Conservation (phyloP, 2,888 invertebrate species). For the Drosophila pegasa region DNA sequence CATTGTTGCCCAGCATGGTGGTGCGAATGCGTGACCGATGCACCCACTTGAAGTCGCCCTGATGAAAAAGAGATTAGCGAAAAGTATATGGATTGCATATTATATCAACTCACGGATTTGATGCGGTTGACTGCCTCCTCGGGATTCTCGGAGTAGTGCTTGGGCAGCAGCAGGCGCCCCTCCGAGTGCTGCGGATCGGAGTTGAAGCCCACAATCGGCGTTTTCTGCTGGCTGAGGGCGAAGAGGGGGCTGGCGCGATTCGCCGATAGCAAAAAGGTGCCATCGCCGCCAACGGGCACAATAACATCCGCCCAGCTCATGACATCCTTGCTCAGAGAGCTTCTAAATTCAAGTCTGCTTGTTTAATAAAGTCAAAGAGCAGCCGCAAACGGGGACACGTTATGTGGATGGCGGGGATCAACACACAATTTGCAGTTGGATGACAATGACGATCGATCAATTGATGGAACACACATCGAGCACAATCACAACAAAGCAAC, state of each 20-base stretch:
- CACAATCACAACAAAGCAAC: slow-evolving; percentile 34
- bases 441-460: slow-evolving; percentile 34
- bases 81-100: not conserved
- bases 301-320: slow-evolving; percentile 97
- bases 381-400: slow-evolving; percentile 62
- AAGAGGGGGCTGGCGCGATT: slow-evolving; percentile 85
- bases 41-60: slow-evolving; percentile 94
- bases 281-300: slow-evolving; percentile 97
- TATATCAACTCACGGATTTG: slow-evolving; percentile 87
- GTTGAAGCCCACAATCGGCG: slow-evolving; percentile 98
- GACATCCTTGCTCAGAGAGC: slow-evolving; percentile 86
- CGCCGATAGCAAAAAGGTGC: slow-evolving; percentile 97
- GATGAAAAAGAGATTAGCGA: slow-evolving; percentile 53
- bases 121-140: slow-evolving; percentile 91
- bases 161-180: slow-evolving; percentile 95
- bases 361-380: slow-evolving; percentile 76
- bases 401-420: slow-evolving; percentile 62
- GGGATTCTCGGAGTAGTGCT: slow-evolving; percentile 92
- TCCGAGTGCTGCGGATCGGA: slow-evolving; percentile 97
- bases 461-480: slow-evolving; percentile 35
- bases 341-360: slow-evolving; percentile 85
- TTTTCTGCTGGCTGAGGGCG: slow-evolving; percentile 86
- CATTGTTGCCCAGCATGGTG: slow-evolving; percentile 89
- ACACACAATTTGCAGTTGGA: slow-evolving; percentile 39
- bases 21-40: slow-evolving; percentile 95